A percentile compares a stretch with the other conserved stretches of the same genome.
Conservation (phyloP, 2,888 invertebrate species). For the Eupeodes luniger region DNA sequence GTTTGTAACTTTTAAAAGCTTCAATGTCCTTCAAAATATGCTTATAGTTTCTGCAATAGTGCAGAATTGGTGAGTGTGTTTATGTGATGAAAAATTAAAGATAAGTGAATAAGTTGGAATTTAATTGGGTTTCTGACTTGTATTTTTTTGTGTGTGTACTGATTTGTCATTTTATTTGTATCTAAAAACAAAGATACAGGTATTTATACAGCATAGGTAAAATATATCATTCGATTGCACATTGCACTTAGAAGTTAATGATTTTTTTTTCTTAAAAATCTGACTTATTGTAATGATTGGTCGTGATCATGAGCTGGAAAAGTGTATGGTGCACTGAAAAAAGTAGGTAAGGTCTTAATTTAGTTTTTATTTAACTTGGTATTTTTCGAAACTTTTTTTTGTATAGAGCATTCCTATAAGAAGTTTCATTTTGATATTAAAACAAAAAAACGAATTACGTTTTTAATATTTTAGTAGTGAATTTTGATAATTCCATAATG, state of each 20-base stretch:
- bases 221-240: background rate
- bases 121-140: conserved; percentile 16
- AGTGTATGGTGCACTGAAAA: conserved; percentile 17
- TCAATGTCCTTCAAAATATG: conserved; percentile 61
- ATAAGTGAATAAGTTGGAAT: conserved; percentile 40
- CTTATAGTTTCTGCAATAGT: background rate
- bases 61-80: background rate
- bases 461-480: too few relatives aligned
- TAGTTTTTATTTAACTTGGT: background rate
- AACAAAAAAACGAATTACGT: too few relatives aligned
- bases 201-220: background rate
- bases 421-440: too few relatives aligned
- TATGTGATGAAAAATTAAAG: conserved; percentile 45
- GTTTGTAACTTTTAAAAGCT: background rate
- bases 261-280: background rate
- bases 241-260: background rate
- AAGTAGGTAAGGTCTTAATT: conserved; percentile 36
- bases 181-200: background rate
- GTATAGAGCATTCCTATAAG: too few relatives aligned
- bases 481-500: too few relatives aligned
- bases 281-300: background rate
- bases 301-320: conserved; percentile 30
- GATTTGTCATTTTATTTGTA: conserved; percentile 12
- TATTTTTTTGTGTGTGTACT: background rate
- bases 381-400: background rate